A percentile compares a stretch with the other conserved stretches of the same genome.
These are phyloP conservation scores for Ia io DNA, from an alignment of 2,113 vertebrate species.

Conservation along the genomic window DNA sequence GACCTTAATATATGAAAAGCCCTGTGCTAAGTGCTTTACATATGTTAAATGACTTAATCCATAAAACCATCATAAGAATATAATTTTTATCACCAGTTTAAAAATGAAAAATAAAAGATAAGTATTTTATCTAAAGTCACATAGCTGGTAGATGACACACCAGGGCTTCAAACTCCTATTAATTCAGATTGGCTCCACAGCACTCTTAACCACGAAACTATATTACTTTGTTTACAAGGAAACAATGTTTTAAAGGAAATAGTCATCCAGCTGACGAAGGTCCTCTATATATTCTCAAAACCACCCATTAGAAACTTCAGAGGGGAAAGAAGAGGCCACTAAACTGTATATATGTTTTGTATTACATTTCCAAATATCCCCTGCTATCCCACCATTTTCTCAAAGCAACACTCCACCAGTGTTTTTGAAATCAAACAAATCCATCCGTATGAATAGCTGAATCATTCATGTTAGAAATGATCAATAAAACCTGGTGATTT, in stretches of 20 bases:
- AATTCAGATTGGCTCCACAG: not conserved
- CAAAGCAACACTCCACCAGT: not conserved
- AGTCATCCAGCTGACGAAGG: not conserved
- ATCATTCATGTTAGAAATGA: not conserved
- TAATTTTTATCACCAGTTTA: not conserved
- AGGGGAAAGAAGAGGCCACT: not conserved
- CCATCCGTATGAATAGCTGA: not conserved
- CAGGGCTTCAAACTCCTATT: not conserved
- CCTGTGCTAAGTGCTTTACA: not conserved
- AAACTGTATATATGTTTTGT: not conserved
- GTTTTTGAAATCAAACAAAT: constrained; percentile 23
- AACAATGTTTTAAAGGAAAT: not conserved
- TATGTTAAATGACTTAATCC: not conserved
- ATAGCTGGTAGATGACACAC: not conserved
- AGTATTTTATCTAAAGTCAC: not conserved
- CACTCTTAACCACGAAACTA: not conserved
- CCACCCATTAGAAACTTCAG: not conserved
- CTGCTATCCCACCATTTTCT: not conserved
- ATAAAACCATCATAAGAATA: not conserved
- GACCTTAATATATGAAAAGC: not conserved
- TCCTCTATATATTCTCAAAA: not conserved
- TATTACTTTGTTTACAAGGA: not conserved
- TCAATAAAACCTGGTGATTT: not conserved
- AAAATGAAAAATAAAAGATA: not conserved
- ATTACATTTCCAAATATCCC: not conserved